Evolutionary conservation across 1,140 invertebrate genomes (phyloP).

Genomic region (Pantala flavescens): DNA sequence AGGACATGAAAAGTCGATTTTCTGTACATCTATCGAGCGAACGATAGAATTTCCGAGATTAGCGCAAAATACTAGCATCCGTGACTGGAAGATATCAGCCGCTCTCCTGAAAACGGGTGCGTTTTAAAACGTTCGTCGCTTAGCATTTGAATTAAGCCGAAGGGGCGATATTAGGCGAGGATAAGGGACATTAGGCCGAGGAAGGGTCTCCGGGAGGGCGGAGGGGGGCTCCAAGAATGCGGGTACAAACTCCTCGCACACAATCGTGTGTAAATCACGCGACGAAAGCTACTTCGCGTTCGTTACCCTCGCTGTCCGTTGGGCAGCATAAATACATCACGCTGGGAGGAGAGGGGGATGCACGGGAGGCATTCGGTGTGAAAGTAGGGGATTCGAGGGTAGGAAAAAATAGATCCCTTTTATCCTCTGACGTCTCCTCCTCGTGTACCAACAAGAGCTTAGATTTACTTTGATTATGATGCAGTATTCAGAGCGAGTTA

Average conservation of each 20-base stretch:
- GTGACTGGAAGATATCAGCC: too few relatives aligned
- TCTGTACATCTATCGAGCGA: too few relatives aligned
- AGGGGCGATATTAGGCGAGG: not conserved
- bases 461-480: too few relatives aligned
- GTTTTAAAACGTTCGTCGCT: too few relatives aligned
- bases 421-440: too few relatives aligned
- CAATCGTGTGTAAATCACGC: conserved; percentile 5
- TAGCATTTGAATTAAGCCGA: not conserved
- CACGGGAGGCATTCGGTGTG: not conserved
- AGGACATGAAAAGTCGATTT: too few relatives aligned
- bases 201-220: not conserved
- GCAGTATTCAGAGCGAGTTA: too few relatives aligned
- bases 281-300: conserved; percentile 7
- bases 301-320: not conserved
- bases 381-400: not conserved
- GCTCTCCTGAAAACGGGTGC: too few relatives aligned
- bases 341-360: not conserved
- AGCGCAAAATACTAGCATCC: too few relatives aligned
- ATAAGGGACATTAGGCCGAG: not conserved
- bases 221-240: not conserved
- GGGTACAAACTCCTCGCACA: not conserved
- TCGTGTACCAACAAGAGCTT: too few relatives aligned
- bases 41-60: too few relatives aligned
- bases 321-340: not conserved
- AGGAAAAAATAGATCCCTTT: not conserved